Percentiles rank a stretch among this genome's conserved stretches.
Evolutionary conservation across 2,888 invertebrate genomes (phyloP).

Genomic region (Drosophila aldrichi): DNA sequence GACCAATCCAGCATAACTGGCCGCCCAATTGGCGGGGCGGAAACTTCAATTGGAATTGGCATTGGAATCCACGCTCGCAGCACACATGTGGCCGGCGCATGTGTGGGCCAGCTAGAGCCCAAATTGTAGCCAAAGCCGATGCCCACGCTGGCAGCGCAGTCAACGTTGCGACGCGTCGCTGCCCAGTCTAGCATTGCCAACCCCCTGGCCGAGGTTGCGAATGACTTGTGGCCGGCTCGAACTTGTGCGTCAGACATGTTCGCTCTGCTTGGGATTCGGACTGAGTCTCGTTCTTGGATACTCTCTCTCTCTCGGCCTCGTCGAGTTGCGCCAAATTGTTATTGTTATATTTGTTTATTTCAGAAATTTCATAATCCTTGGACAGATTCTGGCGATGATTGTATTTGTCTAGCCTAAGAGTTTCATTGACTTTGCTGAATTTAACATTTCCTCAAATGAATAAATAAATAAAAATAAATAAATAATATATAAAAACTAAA

Average conservation of each 20-base stretch:
- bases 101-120: constrained; percentile 40
- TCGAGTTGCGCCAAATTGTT: not conserved
- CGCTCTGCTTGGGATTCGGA: constrained; percentile 3
- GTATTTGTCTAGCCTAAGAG: not conserved
- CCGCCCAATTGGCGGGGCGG: constrained; percentile 66
- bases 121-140: not conserved
- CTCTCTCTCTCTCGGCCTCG: constrained; percentile 4
- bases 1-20: constrained; percentile 69
- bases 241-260: constrained; percentile 50
- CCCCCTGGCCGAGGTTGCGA: constrained; percentile 26
- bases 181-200: constrained; percentile 25
- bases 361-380: not conserved
- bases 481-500: too few relatives aligned
- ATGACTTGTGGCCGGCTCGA: constrained; percentile 45
- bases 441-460: not conserved
- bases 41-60: constrained; percentile 68
- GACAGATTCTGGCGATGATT: not conserved
- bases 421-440: not conserved
- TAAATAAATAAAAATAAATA: too few relatives aligned
- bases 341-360: not conserved
- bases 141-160: constrained; percentile 38
- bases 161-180: constrained; percentile 38
- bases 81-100: constrained; percentile 52
- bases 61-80: constrained; percentile 23
- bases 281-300: not conserved